Evolutionary conservation across 2,888 invertebrate genomes (phyloP).

Genomic region (Sarcophaga subvicina): DNA sequence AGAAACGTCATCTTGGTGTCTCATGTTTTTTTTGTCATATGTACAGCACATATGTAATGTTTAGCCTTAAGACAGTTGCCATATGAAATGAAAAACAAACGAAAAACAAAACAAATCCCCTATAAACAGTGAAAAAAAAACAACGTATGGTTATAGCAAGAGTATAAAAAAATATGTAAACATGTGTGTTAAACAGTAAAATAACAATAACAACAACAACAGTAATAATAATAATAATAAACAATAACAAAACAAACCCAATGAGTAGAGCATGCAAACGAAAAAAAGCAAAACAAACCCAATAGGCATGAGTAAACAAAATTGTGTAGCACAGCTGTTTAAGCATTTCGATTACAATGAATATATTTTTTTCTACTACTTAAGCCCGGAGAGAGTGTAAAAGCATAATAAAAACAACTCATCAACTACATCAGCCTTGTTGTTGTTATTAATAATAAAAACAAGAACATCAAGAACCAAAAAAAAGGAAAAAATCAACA

Average conservation of each 20-base stretch:
- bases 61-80: conserved; percentile 17
- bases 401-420: too few relatives aligned
- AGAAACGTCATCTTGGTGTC: not conserved
- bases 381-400: too few relatives aligned
- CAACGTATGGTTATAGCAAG: not conserved
- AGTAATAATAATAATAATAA: not conserved
- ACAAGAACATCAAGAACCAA: too few relatives aligned
- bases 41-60: not conserved
- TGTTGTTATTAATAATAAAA: too few relatives aligned
- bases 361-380: too few relatives aligned
- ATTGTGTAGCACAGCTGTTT: not conserved
- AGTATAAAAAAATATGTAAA: too few relatives aligned
- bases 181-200: too few relatives aligned
- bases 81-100: not conserved
- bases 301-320: not conserved
- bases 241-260: not conserved
- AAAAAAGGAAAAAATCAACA: too few relatives aligned
- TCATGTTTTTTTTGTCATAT: conserved; percentile 37
- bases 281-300: not conserved
- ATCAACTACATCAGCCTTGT: too few relatives aligned
- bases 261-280: not conserved
- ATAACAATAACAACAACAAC: too few relatives aligned
- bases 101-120: not conserved
- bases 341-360: not conserved
- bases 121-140: conserved; percentile 1